A percentile compares a stretch with the other conserved stretches of the same genome.
These are phyloP conservation scores for Chelonia mydas DNA, from an alignment of 2,797 vertebrate genomes.

Conservation along the genomic window DNA sequence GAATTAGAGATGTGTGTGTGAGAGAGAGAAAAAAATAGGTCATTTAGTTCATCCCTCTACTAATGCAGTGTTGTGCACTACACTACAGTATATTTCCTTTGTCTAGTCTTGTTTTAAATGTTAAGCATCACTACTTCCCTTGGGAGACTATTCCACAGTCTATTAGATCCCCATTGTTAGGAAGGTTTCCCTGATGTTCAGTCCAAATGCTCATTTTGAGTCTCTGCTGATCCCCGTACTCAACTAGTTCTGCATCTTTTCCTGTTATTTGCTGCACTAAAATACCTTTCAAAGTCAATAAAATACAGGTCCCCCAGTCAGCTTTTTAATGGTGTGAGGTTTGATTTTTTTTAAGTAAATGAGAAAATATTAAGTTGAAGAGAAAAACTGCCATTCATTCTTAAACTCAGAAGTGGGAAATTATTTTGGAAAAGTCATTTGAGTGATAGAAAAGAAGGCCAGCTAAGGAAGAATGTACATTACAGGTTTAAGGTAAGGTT, in stretches of 20 bases:
- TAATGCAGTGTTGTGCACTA: background rate
- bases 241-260: background rate
- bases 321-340: background rate
- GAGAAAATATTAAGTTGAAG: background rate
- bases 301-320: background rate
- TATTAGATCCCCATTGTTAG: slow-evolving; percentile 16
- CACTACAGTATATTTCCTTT: background rate
- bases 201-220: background rate
- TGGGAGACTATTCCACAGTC: slow-evolving; percentile 9
- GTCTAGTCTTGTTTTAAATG: slow-evolving; percentile 18
- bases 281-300: background rate
- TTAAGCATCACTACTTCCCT: slow-evolving; percentile 9
- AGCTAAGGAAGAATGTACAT: background rate
- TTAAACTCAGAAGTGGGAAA: background rate
- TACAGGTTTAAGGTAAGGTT: background rate
- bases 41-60: background rate
- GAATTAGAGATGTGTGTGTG: slow-evolving; percentile 26
- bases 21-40: slow-evolving; percentile 4
- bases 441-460: background rate
- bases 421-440: background rate
- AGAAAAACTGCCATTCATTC: rapidly evolving
- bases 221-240: background rate
- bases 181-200: slow-evolving; percentile 1
- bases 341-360: background rate
- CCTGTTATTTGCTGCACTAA: background rate